Percentiles rank a stretch among this genome's conserved stretches.
Conservation (phyloP, 2,888 invertebrate species). For the Polydrusus cervinus region DNA sequence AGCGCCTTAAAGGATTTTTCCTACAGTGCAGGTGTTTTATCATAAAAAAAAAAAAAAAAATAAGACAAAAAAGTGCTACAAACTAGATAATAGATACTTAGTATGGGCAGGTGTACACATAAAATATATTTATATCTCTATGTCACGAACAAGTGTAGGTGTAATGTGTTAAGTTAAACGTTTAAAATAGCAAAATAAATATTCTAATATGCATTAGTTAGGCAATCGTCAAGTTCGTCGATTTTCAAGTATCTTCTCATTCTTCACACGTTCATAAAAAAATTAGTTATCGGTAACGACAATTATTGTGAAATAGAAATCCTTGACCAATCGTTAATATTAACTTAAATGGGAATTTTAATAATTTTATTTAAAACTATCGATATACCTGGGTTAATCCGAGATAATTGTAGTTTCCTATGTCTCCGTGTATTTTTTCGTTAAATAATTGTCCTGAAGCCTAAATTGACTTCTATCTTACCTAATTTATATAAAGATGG, state of each 20-base stretch:
- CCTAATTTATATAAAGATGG: too few relatives aligned
- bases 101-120: not conserved
- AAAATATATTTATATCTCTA: not conserved
- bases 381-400: not conserved
- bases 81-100: not conserved
- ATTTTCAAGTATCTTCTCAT: not conserved
- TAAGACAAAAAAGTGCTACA: too few relatives aligned
- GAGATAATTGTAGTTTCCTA: too few relatives aligned
- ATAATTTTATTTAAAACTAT: not conserved
- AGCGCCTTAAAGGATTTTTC: too few relatives aligned
- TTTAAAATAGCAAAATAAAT: not conserved
- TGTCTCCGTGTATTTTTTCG: too few relatives aligned
- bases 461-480: too few relatives aligned
- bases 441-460: too few relatives aligned
- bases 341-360: not conserved
- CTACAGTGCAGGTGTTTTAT: too few relatives aligned
- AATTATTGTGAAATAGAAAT: constrained; percentile 4
- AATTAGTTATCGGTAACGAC: not conserved
- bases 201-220: constrained; percentile 12
- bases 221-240: not conserved
- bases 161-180: constrained; percentile 3
- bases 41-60: too few relatives aligned
- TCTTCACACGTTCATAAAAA: constrained; percentile 20
- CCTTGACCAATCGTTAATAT: constrained; percentile 14
- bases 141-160: not conserved